phyloP scores from a whole-genome alignment of 2,797 vertebrate species.

The Pogonophryne albipinna region DNA sequence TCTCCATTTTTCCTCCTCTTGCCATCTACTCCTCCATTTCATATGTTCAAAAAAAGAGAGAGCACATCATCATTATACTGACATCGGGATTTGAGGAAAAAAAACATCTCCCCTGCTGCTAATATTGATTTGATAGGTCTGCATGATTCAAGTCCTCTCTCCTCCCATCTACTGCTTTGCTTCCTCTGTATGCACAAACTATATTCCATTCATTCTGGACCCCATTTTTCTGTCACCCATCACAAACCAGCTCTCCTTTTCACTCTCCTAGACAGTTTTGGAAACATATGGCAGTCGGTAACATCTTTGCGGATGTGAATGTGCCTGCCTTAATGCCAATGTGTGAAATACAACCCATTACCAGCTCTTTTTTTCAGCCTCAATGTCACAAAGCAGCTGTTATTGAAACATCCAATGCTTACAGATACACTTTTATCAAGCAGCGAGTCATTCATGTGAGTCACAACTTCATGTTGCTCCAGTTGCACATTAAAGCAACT shows the following conservation, averaged over 20 bases:
- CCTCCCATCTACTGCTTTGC: conserved; percentile 6
- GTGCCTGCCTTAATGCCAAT: conserved; percentile 1
- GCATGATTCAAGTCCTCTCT: conserved; percentile 26
- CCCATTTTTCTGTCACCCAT: conserved; percentile 25
- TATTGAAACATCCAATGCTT: conserved; percentile 17
- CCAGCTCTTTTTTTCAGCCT: not conserved
- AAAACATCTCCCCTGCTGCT: conserved; percentile 47
- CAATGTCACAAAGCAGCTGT: conserved; percentile 36
- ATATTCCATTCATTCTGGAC: conserved; percentile 29
- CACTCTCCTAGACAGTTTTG: conserved; percentile 28
- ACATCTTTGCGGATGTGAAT: conserved; percentile 33
- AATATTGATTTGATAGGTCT: conserved; percentile 61
- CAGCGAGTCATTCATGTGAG: conserved; percentile 5
- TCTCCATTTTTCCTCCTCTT: conserved; percentile 20
- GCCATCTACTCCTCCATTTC: conserved; percentile 31
- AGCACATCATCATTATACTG: conserved; percentile 25
- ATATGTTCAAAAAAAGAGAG: conserved; percentile 29
- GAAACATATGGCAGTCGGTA: conserved; percentile 42
- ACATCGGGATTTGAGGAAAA: conserved; percentile 17
- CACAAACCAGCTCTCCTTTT: conserved; percentile 23
- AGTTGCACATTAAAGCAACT: not conserved
- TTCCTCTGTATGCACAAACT: conserved; percentile 41
- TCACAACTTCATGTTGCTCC: conserved; percentile 1
- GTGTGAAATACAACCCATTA: conserved; percentile 36
- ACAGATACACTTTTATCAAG: conserved; percentile 4